Percentiles rank a stretch among this genome's conserved stretches.
phyloP scores from a whole-genome alignment of 2,797 vertebrate species.

The Eidolon dupreanum region DNA sequence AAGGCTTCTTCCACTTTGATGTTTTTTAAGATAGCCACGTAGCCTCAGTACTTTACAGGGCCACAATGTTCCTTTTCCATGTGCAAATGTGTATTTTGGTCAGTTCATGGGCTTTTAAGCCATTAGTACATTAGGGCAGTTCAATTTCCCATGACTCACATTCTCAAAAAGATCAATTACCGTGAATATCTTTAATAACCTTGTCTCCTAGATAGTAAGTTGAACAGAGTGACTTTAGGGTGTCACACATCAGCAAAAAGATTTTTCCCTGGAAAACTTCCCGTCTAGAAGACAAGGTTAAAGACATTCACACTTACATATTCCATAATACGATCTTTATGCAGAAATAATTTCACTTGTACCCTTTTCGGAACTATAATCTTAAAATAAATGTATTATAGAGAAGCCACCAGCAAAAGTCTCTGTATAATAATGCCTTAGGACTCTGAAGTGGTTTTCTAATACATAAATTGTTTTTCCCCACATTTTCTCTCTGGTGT shows the following conservation, averaged over 20 bases:
- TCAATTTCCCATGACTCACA: constrained; percentile 67
- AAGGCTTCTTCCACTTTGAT: neutral
- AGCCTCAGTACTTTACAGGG: neutral
- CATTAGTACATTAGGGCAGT: constrained; percentile 64
- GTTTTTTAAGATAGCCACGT: neutral
- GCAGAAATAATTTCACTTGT: neutral
- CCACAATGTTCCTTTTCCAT: constrained; percentile 34
- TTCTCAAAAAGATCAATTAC: constrained; percentile 55
- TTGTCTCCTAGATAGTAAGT: neutral
- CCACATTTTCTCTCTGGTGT: neutral
- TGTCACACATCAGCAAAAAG: neutral
- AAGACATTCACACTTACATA: neutral
- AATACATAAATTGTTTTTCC: neutral
- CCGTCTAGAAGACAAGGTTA: neutral
- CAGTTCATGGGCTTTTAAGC: constrained; percentile 65
- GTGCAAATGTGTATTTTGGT: constrained; percentile 47
- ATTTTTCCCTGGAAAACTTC: neutral
- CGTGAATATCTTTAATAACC: constrained; percentile 51
- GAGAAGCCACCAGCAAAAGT: neutral
- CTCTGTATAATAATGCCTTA: neutral
- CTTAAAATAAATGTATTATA: constrained; percentile 8
- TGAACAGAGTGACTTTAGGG: neutral
- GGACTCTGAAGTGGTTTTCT: neutral
- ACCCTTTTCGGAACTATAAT: neutral
- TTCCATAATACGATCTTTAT: neutral